Evolutionary conservation across 2,113 vertebrate species (phyloP).

Genomic region (Tricholaema leucomelas): DNA sequence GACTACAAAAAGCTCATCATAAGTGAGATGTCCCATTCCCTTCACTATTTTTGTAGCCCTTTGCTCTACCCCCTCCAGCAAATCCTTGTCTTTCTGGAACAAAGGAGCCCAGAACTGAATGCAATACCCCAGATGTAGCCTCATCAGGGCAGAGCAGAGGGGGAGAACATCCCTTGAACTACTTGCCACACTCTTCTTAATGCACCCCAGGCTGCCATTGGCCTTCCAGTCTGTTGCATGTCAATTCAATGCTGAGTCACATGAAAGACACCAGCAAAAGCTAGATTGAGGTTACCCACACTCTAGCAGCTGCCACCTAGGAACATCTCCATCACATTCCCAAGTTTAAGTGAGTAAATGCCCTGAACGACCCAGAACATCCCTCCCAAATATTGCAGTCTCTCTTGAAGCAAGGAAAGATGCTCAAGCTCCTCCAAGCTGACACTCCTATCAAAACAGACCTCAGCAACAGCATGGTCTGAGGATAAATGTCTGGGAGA

Average conservation of each 20-base stretch:
- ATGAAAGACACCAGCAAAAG: neutral
- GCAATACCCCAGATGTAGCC: no score
- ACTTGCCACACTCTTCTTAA: no score
- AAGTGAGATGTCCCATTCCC: no score
- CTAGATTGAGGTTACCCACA: accelerated
- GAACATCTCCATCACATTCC: neutral
- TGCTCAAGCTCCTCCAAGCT: neutral
- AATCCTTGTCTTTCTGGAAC: no score
- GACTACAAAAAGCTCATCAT: no score
- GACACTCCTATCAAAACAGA: neutral
- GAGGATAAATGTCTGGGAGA: neutral
- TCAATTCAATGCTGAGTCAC: neutral
- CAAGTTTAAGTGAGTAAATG: neutral
- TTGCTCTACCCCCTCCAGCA: no score
- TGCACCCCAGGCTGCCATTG: no score
- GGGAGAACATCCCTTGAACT: no score
- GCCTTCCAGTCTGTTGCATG: no score
- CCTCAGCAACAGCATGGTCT: neutral
- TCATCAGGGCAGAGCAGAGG: no score
- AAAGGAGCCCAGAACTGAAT: no score
- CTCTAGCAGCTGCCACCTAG: neutral
- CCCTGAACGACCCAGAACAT: accelerated
- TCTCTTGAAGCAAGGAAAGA: neutral
- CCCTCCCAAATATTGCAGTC: neutral
- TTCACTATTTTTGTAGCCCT: no score